These are phyloP conservation scores for Parnassius glacialis DNA, from an alignment of 2,888 invertebrate genomes.

Conservation along the genomic window DNA sequence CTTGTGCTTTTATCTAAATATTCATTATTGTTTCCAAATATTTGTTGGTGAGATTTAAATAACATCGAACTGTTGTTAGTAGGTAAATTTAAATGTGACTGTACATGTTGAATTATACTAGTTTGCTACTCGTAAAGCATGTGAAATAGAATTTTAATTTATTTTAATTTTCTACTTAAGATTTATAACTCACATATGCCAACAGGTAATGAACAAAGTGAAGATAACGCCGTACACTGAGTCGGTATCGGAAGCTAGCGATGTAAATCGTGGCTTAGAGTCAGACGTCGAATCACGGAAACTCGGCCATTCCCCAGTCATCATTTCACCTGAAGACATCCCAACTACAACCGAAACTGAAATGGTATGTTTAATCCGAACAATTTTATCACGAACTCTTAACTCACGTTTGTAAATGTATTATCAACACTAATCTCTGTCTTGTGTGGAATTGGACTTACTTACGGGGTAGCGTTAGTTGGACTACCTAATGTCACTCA, in stretches of 20 bases:
- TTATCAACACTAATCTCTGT: slow-evolving; percentile 41
- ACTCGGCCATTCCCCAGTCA: slow-evolving; percentile 43
- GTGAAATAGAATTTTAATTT: slow-evolving; percentile 8
- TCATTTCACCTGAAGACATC: slow-evolving; percentile 48
- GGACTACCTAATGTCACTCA: slow-evolving; percentile 43
- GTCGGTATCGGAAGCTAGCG: slow-evolving; percentile 57
- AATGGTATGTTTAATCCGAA: slow-evolving; percentile 48
- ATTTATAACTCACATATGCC: slow-evolving; percentile 16
- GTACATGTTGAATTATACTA: background rate
- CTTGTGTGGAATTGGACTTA: slow-evolving; percentile 53
- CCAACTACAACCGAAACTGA: slow-evolving; percentile 64
- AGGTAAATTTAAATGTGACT: slow-evolving; percentile 12
- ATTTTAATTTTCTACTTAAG: background rate
- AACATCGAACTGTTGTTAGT: background rate
- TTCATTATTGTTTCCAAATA: too few relatives aligned
- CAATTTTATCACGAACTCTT: slow-evolving; percentile 24
- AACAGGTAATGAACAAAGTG: slow-evolving; percentile 58
- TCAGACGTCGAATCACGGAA: slow-evolving; percentile 47
- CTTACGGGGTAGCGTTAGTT: slow-evolving; percentile 50
- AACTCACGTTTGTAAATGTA: slow-evolving; percentile 38
- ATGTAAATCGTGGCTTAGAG: slow-evolving; percentile 48
- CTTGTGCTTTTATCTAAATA: background rate
- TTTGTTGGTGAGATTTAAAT: background rate
- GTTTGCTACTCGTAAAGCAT: slow-evolving; percentile 13
- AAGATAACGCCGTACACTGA: slow-evolving; percentile 67